Conservation (phyloP, 1,140 invertebrate species). For the Diachasmimorpha longicaudata region DNA sequence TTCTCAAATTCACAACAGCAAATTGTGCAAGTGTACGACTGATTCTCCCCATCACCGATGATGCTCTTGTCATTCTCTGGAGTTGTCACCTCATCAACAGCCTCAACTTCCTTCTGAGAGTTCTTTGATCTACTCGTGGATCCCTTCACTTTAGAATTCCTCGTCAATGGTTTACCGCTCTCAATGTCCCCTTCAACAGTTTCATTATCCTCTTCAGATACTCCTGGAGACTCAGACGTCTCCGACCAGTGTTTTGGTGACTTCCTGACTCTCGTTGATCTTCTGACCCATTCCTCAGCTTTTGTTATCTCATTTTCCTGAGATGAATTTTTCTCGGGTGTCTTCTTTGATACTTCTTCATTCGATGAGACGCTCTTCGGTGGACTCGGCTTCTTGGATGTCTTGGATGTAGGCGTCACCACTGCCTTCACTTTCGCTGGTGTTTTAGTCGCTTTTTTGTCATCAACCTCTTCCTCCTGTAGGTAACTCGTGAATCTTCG, state of each 20-base stretch:
- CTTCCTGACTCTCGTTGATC: neutral
- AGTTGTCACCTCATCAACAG: conserved; percentile 15
- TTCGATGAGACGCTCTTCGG: neutral
- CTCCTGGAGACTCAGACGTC: neutral
- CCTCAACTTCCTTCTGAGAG: neutral
- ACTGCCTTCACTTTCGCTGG: neutral
- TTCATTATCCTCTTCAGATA: neutral
- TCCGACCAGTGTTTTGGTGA: neutral
- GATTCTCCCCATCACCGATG: neutral
- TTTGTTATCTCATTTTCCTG: neutral
- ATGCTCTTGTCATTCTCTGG: conserved; percentile 12
- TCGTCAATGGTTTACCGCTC: neutral
- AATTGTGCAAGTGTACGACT: conserved; percentile 41
- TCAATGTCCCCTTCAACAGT: neutral
- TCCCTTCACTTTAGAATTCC: neutral
- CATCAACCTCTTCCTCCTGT: neutral
- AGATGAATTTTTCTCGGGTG: neutral
- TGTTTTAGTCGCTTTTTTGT: neutral
- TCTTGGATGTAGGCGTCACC: neutral
- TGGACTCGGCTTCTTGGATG: neutral
- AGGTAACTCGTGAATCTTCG: neutral
- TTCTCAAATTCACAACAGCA: conserved; percentile 45
- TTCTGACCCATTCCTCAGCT: neutral
- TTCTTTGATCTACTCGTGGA: neutral
- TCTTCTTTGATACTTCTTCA: neutral